Evolutionary conservation across 2,797 vertebrate genomes (phyloP).

Genomic region (Clarias laeviceps): DNA sequence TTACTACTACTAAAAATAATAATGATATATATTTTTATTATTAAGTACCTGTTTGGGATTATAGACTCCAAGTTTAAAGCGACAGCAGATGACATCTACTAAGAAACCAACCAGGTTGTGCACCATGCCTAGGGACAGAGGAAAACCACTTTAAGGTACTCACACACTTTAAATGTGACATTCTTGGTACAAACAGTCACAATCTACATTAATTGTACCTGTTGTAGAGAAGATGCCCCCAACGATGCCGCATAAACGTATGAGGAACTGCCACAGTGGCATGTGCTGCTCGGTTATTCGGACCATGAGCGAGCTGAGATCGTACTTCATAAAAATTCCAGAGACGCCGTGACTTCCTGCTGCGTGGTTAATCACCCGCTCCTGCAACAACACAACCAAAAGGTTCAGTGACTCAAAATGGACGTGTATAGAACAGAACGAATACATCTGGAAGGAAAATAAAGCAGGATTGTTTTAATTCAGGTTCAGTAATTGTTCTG

Average conservation of each 20-base stretch:
- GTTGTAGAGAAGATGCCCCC: slow-evolving; percentile 98
- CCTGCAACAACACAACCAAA: slow-evolving; percentile 70
- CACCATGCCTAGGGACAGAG: slow-evolving; percentile 83
- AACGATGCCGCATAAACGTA: slow-evolving; percentile 94
- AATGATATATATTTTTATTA: background rate
- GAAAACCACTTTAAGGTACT: background rate
- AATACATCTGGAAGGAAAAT: background rate
- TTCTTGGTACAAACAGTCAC: background rate
- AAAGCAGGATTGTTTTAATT: background rate
- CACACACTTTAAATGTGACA: background rate
- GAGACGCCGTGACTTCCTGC: slow-evolving; percentile 96
- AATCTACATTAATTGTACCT: slow-evolving; percentile 67
- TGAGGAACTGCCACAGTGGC: slow-evolving; percentile 96
- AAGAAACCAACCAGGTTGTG: slow-evolving; percentile 89
- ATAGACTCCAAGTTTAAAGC: slow-evolving; percentile 86
- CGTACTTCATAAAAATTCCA: slow-evolving; percentile 98
- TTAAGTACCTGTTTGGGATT: slow-evolving; percentile 70
- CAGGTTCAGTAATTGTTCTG: background rate
- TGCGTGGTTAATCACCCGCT: slow-evolving; percentile 93
- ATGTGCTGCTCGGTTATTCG: slow-evolving; percentile 96
- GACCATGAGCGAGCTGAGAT: slow-evolving; percentile 97
- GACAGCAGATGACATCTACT: slow-evolving; percentile 91
- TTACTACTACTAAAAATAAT: background rate
- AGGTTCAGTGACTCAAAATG: background rate
- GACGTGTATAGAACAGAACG: background rate